phyloP scores from a whole-genome alignment of 2,113 vertebrate species.

The Silurus meridionalis region DNA sequence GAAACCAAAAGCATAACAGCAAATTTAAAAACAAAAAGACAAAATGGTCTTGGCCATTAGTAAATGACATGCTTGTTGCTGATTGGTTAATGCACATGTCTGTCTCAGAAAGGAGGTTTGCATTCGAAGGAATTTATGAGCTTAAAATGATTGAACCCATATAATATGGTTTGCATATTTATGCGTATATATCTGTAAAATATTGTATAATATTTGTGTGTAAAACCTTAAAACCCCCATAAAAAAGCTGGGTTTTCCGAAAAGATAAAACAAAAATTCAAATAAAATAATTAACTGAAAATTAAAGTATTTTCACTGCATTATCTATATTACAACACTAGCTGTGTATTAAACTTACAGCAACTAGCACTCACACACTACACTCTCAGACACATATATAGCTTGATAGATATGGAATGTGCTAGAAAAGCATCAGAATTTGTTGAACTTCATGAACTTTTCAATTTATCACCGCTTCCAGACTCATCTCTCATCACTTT shows the following conservation, averaged over 20 bases:
- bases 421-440: not conserved
- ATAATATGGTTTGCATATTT: not conserved
- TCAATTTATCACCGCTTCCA: not conserved
- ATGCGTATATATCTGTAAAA: not conserved
- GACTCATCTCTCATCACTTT: constrained; percentile 18
- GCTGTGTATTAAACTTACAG: not conserved
- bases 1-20: not conserved
- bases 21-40: not conserved
- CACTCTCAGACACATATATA: constrained; percentile 7
- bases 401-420: not conserved
- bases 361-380: not conserved
- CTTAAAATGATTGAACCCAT: not conserved
- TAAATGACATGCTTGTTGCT: not conserved
- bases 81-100: not conserved
- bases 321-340: not conserved
- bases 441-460: not conserved
- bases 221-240: not conserved
- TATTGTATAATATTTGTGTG: not conserved
- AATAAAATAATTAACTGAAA: not conserved
- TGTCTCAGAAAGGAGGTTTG: not conserved
- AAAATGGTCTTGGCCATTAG: not conserved
- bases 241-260: not conserved
- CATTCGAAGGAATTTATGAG: not conserved
- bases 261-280: too few relatives aligned
- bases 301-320: not conserved